Percentiles rank a stretch among this genome's conserved stretches.
These are phyloP conservation scores for Pecten maximus DNA, from an alignment of 2,888 invertebrate genomes.

Conservation along the genomic window DNA sequence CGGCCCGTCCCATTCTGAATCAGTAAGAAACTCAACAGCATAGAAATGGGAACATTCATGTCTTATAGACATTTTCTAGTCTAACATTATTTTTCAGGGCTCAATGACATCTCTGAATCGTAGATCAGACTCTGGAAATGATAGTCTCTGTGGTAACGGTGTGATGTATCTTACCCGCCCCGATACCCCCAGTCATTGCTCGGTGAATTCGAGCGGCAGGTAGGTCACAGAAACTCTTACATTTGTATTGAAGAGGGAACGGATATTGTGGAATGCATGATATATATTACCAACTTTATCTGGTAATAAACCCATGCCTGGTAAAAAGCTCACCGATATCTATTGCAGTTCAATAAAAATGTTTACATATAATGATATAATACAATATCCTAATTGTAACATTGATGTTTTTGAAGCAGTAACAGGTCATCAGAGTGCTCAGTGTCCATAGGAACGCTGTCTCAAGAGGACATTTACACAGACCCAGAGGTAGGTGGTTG, in stretches of 20 bases:
- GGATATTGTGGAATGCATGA: too few relatives aligned
- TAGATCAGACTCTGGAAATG: slow-evolving; percentile 45
- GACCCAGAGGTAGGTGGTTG: background rate
- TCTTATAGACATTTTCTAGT: background rate
- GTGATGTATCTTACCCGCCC: background rate
- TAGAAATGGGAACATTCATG: background rate
- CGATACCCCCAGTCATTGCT: background rate
- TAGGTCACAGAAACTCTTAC: background rate
- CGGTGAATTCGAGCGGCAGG: background rate
- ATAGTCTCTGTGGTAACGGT: slow-evolving; percentile 30
- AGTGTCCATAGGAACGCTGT: background rate
- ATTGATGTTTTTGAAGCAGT: background rate
- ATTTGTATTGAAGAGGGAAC: background rate
- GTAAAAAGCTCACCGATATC: too few relatives aligned
- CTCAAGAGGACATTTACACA: background rate
- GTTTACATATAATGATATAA: too few relatives aligned
- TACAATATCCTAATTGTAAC: too few relatives aligned
- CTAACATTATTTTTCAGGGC: background rate
- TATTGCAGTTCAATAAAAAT: too few relatives aligned
- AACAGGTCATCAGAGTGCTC: slow-evolving; percentile 1
- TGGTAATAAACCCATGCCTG: too few relatives aligned
- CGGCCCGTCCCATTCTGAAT: too few relatives aligned
- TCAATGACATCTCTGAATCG: background rate
- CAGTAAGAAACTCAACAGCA: too few relatives aligned
- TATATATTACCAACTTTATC: too few relatives aligned